A percentile compares a stretch with the other conserved stretches of the same genome.
These are phyloP conservation scores for Paralichthys olivaceus DNA, from an alignment of 2,113 vertebrate genomes.

Conservation along the genomic window DNA sequence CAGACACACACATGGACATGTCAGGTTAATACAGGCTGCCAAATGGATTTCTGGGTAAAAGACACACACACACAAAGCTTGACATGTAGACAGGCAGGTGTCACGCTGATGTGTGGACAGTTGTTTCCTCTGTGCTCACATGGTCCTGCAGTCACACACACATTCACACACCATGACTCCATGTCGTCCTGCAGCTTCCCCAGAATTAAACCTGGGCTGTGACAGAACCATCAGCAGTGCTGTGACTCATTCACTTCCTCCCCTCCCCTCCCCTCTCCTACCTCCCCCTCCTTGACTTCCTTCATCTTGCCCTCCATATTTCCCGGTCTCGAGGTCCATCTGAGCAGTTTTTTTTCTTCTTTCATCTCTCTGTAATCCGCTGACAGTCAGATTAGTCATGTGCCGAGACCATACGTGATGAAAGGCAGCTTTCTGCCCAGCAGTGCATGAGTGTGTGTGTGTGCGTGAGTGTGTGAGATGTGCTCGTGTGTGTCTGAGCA, in stretches of 20 bases:
- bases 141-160: background rate
- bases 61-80: background rate
- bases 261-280: background rate
- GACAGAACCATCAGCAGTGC: constrained; percentile 56
- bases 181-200: constrained; percentile 34
- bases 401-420: constrained; percentile 21
- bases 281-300: background rate
- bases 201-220: constrained; percentile 52
- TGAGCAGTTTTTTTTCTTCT: constrained; percentile 6
- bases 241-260: constrained; percentile 48
- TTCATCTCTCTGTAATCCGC: constrained; percentile 59
- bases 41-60: background rate
- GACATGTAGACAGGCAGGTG: constrained; percentile 5
- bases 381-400: constrained; percentile 64
- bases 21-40: background rate
- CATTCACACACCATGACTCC: background rate
- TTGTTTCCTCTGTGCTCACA: background rate
- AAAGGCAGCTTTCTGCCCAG: constrained; percentile 18
- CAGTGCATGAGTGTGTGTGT: constrained; percentile 10
- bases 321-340: background rate
- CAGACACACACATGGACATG: background rate
- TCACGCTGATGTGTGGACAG: constrained; percentile 7
- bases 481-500: background rate
- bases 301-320: background rate
- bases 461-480: background rate